Percentiles rank a stretch among this genome's conserved stretches.
phyloP scores from a whole-genome alignment of 1,140 invertebrate species.

The Aphis craccivora region DNA sequence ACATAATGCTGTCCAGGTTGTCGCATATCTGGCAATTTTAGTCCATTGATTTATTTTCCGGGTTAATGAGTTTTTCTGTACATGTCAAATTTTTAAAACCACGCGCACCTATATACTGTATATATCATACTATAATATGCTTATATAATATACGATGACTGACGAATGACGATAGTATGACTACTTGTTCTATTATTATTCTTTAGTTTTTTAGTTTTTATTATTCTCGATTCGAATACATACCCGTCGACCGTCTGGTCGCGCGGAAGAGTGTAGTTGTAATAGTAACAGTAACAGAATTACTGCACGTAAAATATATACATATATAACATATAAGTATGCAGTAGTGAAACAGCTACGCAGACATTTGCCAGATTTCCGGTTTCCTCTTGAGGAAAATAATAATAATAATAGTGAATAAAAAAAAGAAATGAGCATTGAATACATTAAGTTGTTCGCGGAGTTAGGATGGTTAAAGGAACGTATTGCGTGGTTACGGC shows the following conservation, averaged over 20 bases:
- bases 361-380: slow-evolving; percentile 57
- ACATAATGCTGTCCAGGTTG: neutral
- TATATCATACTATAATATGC: neutral
- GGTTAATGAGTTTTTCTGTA: neutral
- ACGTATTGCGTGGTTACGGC: neutral
- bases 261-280: neutral
- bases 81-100: neutral
- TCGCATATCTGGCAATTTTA: neutral
- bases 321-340: neutral
- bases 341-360: neutral
- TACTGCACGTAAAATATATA: slow-evolving; percentile 2
- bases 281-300: neutral
- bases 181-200: neutral
- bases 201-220: slow-evolving; percentile 24
- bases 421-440: neutral
- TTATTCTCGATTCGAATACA: neutral
- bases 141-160: neutral
- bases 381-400: slow-evolving; percentile 32
- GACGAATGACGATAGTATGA: neutral
- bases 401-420: slow-evolving; percentile 16
- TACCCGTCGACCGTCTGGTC: neutral
- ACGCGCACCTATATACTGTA: neutral
- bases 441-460: neutral
- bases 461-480: neutral
- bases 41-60: neutral